Evolutionary conservation across 2,888 invertebrate genomes (phyloP).

Genomic region (Crossocerus cetratus): DNA sequence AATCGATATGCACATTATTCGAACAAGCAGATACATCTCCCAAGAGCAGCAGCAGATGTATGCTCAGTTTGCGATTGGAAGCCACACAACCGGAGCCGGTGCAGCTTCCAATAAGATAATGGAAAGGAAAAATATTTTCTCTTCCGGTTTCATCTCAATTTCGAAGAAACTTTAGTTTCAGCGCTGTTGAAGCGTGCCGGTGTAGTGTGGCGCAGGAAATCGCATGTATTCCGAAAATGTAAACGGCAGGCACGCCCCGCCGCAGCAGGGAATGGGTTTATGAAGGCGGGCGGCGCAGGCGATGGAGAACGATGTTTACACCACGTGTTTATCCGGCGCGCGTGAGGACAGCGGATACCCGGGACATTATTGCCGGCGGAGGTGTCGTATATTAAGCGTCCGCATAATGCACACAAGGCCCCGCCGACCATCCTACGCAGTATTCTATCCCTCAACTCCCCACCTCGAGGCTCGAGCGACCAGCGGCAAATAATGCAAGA

Average conservation of each 20-base stretch:
- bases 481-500: background rate
- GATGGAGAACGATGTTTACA: slow-evolving; percentile 17
- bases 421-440: background rate
- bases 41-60: no score
- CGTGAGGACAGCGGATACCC: slow-evolving; percentile 4
- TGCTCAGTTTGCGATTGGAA: no score
- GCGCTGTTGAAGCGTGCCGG: no score
- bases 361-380: slow-evolving; percentile 15
- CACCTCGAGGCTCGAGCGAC: no score
- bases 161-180: no score
- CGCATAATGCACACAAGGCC: slow-evolving; percentile 4
- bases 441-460: no score
- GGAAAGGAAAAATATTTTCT: no score
- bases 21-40: no score
- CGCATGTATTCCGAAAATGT: slow-evolving; percentile 27
- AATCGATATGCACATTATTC: no score
- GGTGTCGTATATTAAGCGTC: slow-evolving; percentile 10
- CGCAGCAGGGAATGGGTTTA: slow-evolving; percentile 12
- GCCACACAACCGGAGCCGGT: no score
- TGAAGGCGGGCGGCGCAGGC: slow-evolving; percentile 4
- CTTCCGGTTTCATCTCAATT: no score
- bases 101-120: no score
- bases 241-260: slow-evolving; percentile 5
- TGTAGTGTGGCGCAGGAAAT: background rate
- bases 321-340: slow-evolving; percentile 2